Evolutionary conservation across 1,140 invertebrate species (phyloP).

Genomic region (Ruditapes philippinarum): DNA sequence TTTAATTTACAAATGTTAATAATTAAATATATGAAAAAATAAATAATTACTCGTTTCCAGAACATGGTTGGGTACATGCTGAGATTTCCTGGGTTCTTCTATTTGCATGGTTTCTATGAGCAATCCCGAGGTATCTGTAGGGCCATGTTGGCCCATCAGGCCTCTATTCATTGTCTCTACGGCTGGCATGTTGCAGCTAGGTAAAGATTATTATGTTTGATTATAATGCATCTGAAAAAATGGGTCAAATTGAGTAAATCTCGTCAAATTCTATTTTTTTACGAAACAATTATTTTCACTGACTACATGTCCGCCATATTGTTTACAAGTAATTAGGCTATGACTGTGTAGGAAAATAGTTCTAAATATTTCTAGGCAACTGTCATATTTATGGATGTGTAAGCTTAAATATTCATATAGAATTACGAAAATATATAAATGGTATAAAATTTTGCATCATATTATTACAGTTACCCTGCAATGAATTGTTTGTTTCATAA

Average conservation of each 20-base stretch:
- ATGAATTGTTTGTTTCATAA: no score
- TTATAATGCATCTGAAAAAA: slow-evolving; percentile 34
- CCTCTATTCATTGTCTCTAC: slow-evolving; percentile 74
- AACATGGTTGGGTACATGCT: slow-evolving; percentile 84
- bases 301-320: slow-evolving; percentile 75
- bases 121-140: slow-evolving; percentile 69
- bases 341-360: slow-evolving; percentile 27
- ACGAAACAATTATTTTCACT: not conserved
- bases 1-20: no score
- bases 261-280: not conserved
- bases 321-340: slow-evolving; percentile 68
- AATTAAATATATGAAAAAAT: not conserved
- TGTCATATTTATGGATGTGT: no score
- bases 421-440: no score
- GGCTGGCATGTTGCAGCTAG: slow-evolving; percentile 76
- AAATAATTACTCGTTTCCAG: slow-evolving; percentile 84
- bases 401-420: no score
- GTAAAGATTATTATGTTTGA: not conserved
- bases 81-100: slow-evolving; percentile 81
- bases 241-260: not conserved
- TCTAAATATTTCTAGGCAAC: not conserved
- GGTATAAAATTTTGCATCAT: no score
- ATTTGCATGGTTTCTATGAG: slow-evolving; percentile 83
- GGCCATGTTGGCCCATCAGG: slow-evolving; percentile 64
- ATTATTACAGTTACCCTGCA: no score